Evolutionary conservation across 2,113 vertebrate genomes (phyloP).

Genomic region (Caranx melampygus): DNA sequence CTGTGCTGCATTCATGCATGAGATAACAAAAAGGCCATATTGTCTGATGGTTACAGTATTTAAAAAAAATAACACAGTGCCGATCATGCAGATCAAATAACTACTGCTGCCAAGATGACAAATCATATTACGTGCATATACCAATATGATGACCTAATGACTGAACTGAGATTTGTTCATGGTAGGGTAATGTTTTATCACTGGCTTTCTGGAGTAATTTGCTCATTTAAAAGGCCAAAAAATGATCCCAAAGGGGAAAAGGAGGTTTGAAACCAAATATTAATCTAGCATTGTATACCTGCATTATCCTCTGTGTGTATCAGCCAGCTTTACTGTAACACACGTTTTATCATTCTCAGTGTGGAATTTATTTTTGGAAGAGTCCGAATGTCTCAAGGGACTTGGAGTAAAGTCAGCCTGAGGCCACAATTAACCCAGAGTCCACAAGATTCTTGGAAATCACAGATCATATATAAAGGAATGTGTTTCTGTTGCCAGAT

Average conservation of each 20-base stretch:
- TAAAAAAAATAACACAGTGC: background rate
- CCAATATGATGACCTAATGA: background rate
- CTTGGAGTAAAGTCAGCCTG: constrained; percentile 5
- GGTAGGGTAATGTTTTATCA: constrained; percentile 23
- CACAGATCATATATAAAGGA: constrained; percentile 16
- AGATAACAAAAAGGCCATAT: constrained; percentile 21
- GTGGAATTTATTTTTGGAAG: constrained; percentile 42
- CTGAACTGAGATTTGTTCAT: background rate
- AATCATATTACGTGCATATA: background rate
- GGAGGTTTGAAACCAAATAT: constrained; percentile 24
- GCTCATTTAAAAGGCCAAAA: background rate
- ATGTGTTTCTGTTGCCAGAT: constrained; percentile 28
- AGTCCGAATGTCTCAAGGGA: constrained; percentile 10
- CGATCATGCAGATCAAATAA: background rate
- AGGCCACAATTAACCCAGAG: constrained; percentile 26
- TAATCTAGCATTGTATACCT: constrained; percentile 33
- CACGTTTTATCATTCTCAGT: background rate
- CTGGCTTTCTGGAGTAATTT: background rate
- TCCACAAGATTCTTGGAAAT: constrained; percentile 31
- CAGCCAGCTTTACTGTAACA: background rate
- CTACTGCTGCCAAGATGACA: background rate
- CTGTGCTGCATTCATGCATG: constrained; percentile 10
- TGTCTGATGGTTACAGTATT: constrained; percentile 2
- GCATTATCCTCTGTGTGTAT: background rate
- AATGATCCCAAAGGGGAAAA: background rate